Percentiles rank a stretch among this genome's conserved stretches.
Evolutionary conservation across 2,888 invertebrate genomes (phyloP).

Genomic region (Hemaris fuciformis): DNA sequence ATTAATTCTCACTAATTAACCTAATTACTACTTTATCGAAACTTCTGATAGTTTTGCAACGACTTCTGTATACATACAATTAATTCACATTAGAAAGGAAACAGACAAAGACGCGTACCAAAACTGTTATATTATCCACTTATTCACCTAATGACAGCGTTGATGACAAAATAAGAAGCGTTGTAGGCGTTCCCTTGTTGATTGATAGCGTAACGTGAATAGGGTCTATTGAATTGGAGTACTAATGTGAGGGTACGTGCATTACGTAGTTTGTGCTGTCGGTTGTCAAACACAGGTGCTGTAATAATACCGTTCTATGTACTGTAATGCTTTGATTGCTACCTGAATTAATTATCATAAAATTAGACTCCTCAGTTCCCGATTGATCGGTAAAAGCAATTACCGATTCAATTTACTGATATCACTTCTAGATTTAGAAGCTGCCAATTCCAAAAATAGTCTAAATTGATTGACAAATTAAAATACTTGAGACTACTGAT

Average conservation of each 20-base stretch:
- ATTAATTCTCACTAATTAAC: too few species aligned
- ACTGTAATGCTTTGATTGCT: slow-evolving; percentile 13
- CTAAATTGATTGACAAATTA: too few species aligned
- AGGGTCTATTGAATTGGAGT: slow-evolving; percentile 34
- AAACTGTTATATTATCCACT: not conserved
- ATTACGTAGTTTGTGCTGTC: slow-evolving; percentile 19
- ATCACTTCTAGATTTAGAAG: not conserved
- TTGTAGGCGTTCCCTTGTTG: slow-evolving; percentile 26
- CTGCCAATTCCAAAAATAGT: too few species aligned
- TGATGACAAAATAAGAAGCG: slow-evolving; percentile 35
- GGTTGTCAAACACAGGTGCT: slow-evolving; percentile 19
- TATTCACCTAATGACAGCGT: not conserved
- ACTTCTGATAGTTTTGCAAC: too few species aligned
- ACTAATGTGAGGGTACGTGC: slow-evolving; percentile 25
- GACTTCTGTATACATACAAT: too few species aligned
- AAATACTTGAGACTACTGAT: too few species aligned
- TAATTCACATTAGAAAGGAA: not conserved
- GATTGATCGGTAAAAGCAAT: not conserved
- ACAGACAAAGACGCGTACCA: too few species aligned
- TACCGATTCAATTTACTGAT: not conserved
- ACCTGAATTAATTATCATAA: slow-evolving; percentile 14
- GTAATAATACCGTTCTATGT: slow-evolving; percentile 6
- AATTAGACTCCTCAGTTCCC: slow-evolving; percentile 14
- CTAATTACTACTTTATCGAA: too few species aligned
- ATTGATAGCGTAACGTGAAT: slow-evolving; percentile 38